Evolutionary conservation across 2,113 vertebrate genomes (phyloP).

Genomic region (Petrocephalus microphthalmus): DNA sequence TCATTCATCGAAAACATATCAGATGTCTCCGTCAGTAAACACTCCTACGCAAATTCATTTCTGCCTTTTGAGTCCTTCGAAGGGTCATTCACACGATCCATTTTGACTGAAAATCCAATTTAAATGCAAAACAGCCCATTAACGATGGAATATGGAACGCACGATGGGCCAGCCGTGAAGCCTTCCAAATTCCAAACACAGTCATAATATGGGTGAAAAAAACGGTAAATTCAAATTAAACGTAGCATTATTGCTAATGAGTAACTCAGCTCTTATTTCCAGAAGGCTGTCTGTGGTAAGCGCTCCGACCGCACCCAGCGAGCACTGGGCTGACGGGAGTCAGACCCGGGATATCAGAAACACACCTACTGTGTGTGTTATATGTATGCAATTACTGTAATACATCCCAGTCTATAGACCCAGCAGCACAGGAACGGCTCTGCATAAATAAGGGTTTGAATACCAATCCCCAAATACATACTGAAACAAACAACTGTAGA

Average conservation of each 20-base stretch:
- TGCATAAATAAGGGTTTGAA: neutral
- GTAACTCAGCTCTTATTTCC: neutral
- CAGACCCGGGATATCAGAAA: neutral
- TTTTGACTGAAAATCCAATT: constrained; percentile 7
- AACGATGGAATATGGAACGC: neutral
- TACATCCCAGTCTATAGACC: neutral
- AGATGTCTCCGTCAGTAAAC: neutral
- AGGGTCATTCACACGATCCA: neutral
- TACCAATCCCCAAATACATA: neutral
- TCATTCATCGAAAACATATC: neutral
- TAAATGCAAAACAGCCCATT: constrained; percentile 11
- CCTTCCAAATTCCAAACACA: neutral
- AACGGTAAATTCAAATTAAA: neutral
- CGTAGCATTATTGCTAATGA: neutral
- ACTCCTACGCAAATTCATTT: neutral
- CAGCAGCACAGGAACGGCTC: neutral
- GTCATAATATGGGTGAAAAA: neutral
- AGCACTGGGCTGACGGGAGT: neutral
- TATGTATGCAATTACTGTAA: neutral
- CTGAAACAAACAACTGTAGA: neutral
- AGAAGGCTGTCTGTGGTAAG: neutral
- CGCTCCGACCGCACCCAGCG: neutral
- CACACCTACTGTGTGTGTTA: neutral
- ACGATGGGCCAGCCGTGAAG: neutral
- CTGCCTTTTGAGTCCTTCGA: neutral